Base-by-base conservation (phyloP, 2,797 vertebrate species). In the Valencia hispanica region DNA sequence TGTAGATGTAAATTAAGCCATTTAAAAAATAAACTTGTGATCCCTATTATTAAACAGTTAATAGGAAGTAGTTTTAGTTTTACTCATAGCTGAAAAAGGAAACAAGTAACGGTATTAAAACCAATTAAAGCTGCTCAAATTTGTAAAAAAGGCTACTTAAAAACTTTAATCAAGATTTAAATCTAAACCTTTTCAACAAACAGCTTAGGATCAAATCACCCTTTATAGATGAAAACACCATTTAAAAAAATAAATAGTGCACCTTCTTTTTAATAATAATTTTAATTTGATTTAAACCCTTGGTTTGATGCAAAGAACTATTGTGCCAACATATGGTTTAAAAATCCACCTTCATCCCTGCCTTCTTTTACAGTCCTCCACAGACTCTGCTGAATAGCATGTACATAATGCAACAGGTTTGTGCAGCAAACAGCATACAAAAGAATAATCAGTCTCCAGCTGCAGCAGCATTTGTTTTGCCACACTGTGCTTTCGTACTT, bases 391-490 rank as follows among this genome's bases (percentile, higher is more conserved):
- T 48, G 77, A 90, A 83, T 86, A 89, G 85, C 83, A 79, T 88
- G 81, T 79, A 74, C 79, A 77, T 14, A 65, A 43, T 11, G 32
- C 69, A 80, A 79, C 73, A 73, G 76, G 70, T 25, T 70, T 79
- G 72, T 65, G 82, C 80, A 75, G 84, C 79, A 88, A 86, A 88
- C 72, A 83, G 72, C 83, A 83, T 69, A 72, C 82, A 85, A 77
- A 47, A 77, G 73, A 75, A 80, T 84, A 79, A 82, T 87, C 82
- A 84, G 77, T 63, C 66, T 39, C 66, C 34, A 50, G 41, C 81
- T 82, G 85, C 79, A 75, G 85, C 79, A 74, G 83, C 50, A 72
- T 69, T 86, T 74, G 43, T 74, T 81, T 57, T 48, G 39, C 71
- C 72, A 4, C 41, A n/a, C 59, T 75, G 43, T 69, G 68, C 79